Evolutionary conservation across 92 coral and sea anemone species (phyloP), one percentile per base, ranked within the genome.

Genomic region (Zoanthus sansibaricus): DNA sequence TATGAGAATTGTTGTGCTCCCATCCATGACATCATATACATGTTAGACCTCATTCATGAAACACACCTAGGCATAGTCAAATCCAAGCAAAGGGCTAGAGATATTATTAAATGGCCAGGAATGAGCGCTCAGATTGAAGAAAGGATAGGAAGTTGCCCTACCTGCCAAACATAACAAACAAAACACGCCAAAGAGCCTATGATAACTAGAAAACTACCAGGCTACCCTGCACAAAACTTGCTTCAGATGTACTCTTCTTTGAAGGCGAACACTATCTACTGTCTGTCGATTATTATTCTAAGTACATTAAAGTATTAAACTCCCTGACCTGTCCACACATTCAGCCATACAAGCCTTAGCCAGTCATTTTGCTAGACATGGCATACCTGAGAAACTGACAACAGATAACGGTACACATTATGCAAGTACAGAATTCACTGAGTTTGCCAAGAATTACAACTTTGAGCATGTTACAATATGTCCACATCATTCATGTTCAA

Each of bases 61-160:
- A 89, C 48, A 45, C 92, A 89, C 67, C 51, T 89, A 9, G 71
- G 88, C 21, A 76, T 83, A 14, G 92, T 76, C 61, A 89, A 86
- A 61, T 85, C 86, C 84, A 84, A 89, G 61, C 89, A 83, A 67
- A 75, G 92, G 52, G 92, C 82, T 14, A 79, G 89, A 7, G 89
- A 84, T 44, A 52, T 87, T 8, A 9, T 87, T 8, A 78, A 42
- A 52, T 87, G 90, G 86, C 62, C 78, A 62, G 77, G 86, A 7
- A 87, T 77, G 86, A 67, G 68, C 45, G 54, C 51, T 8, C 68
- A 25, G 25, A 25, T 25, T 25, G 25, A 25, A 25, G 25, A 25
- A 25, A 25, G 25, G 25, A 25, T 25, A 79, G 33, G 76, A 9
- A 48, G 74, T 20, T 83, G 86, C 32, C 78, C 62, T 6, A 84